phyloP scores from a whole-genome alignment of 2,113 vertebrate genomes.

The Panthera uncia region DNA sequence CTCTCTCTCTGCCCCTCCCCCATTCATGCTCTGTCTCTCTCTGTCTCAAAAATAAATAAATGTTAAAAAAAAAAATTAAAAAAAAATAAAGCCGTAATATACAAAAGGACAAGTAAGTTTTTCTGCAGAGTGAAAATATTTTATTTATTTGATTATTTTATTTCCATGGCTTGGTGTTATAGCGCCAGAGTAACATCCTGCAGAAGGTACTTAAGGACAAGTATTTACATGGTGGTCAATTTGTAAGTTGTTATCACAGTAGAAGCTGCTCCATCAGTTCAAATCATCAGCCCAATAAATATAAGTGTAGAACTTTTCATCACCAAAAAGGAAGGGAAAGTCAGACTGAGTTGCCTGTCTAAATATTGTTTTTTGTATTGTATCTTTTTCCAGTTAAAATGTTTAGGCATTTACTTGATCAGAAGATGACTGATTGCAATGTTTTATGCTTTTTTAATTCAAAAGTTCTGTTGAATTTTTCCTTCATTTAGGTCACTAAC shows the following conservation, averaged over 20 bases:
- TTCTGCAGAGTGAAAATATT: background rate
- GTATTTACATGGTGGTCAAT: background rate
- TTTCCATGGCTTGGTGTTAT: background rate
- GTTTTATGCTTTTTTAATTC: background rate
- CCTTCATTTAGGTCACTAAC: background rate
- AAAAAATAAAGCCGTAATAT: background rate
- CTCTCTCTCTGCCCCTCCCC: too few relatives aligned
- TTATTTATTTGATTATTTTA: background rate
- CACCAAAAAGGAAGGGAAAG: background rate
- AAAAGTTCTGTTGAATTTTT: background rate
- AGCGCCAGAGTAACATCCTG: background rate
- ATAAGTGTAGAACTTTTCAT: background rate
- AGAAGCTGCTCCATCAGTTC: background rate
- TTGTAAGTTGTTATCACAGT: background rate
- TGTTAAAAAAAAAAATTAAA: too few relatives aligned
- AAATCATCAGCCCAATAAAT: background rate
- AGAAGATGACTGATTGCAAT: background rate
- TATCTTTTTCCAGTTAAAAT: constrained; percentile 20
- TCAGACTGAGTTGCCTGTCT: background rate
- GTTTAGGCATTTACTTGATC: background rate
- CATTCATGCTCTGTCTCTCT: too few relatives aligned
- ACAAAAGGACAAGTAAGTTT: background rate
- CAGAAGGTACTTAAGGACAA: background rate
- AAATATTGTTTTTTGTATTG: background rate
- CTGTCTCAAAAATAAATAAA: too few relatives aligned